Evolutionary conservation across 1,140 invertebrate genomes (phyloP).

Genomic region (Calliphora vicina): DNA sequence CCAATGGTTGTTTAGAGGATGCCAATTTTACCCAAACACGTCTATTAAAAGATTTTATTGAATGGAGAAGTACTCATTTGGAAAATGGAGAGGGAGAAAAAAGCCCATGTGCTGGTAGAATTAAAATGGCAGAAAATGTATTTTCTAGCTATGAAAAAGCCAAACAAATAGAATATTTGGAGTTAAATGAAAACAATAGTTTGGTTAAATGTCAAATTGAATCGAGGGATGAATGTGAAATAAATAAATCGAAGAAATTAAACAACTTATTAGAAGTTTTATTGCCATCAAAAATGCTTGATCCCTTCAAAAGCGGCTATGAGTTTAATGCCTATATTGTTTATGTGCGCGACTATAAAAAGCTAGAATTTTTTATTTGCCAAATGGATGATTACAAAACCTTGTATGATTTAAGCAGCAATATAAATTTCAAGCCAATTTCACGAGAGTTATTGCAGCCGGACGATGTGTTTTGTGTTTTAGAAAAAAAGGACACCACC

Average conservation of each 20-base stretch:
- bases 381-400: slow-evolving; percentile 20
- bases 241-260: neutral
- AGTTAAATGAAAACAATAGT: neutral
- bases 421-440: slow-evolving; percentile 2
- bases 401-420: slow-evolving; percentile 28
- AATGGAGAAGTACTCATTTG: slow-evolving; percentile 8
- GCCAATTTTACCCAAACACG: neutral
- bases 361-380: slow-evolving; percentile 33
- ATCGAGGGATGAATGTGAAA: neutral
- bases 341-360: slow-evolving; percentile 7
- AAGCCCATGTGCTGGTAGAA: no score
- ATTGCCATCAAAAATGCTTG: slow-evolving; percentile 18
- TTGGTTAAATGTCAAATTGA: neutral
- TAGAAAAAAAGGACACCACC: neutral
- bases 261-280: neutral
- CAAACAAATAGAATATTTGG: neutral
- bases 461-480: slow-evolving; percentile 25
- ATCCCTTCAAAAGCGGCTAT: neutral
- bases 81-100: neutral
- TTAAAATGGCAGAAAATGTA: neutral
- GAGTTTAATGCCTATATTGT: slow-evolving; percentile 16
- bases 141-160: no score
- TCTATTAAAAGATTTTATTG: slow-evolving; percentile 31
- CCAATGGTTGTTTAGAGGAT: neutral
- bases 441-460: neutral